Evolutionary conservation across 37 sponge, comb jelly and placozoan genomes (phyloP), one percentile per base, ranked within the genome.

Genomic region (Eunapius fragilis): DNA sequence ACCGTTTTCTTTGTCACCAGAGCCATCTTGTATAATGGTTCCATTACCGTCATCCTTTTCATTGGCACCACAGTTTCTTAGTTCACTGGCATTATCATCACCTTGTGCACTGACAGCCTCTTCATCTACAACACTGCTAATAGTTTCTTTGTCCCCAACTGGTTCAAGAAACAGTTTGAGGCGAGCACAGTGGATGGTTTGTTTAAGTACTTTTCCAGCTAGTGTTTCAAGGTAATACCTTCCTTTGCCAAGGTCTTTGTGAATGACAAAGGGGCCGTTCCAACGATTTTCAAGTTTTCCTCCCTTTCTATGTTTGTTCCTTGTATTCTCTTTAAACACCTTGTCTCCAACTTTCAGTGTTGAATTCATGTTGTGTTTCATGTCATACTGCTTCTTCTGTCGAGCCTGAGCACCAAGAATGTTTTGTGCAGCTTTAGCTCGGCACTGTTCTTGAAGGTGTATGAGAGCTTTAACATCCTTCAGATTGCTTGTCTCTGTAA

Each of bases 181-280:
- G 22, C 78, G 78, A 32, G 41, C 37, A 34, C 78, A 77, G 38
- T 77, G 78, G 23, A 77, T n/a, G 2, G 78, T 77, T 10, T 77
- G 37, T 24, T 77, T 77, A 37, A 77, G 78, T 12, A 22, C 23
- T 38, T 77, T 3, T 34, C 38, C 24, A 3, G 17, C 3, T 22
- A 0, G n/a, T 3, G 78, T n/a, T n/a, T 34, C 35, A 37, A 77
- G 23, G 2, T n/a, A 2, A 38, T 35, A 77, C 25, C 78, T 77
- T 22, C 45, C 41, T n/a, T 77, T 77, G 19, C 78, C 78, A 17
- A 34, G 78, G 5, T 77, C 78, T 6, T 77, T 45, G 38, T 22
- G 19, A 23, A 77, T 38, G 22, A 25, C 12, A 38, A 41, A 77
- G 24, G 37, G 78, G 23, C 78, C 78, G 2, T 37, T 77, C 78